Conservation (phyloP, 2,888 invertebrate species). For the Polydesmus complanatus region DNA sequence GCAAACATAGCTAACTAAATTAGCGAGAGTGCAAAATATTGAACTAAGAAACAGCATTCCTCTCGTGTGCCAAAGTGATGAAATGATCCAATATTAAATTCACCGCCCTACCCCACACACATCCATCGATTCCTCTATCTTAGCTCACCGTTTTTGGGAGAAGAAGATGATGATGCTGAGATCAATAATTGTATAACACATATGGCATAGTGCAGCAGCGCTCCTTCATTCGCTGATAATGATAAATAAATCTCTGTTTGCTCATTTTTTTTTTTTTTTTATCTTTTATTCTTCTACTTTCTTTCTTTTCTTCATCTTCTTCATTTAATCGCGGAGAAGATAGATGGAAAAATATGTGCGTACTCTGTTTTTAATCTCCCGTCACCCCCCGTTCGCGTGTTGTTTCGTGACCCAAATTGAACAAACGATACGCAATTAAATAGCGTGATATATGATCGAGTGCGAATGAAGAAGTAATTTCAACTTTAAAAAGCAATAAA, state of each 20-base stretch:
- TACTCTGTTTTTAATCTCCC: too few relatives aligned
- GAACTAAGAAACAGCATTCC: background rate
- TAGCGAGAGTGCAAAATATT: too few relatives aligned
- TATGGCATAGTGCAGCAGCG: background rate
- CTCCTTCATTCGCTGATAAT: background rate
- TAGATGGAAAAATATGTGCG: background rate
- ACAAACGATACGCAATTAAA: background rate
- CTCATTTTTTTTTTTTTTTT: too few relatives aligned
- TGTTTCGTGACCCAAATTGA: too few relatives aligned
- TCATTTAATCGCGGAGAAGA: too few relatives aligned
- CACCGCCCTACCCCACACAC: too few relatives aligned
- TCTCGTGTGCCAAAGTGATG: background rate
- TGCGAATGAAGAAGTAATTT: background rate
- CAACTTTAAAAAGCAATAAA: background rate
- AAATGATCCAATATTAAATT: background rate
- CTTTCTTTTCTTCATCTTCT: too few relatives aligned
- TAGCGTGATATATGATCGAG: background rate
- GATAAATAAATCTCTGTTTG: background rate
- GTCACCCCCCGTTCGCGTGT: too few relatives aligned
- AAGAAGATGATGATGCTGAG: background rate
- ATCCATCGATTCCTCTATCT: background rate
- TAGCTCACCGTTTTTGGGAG: background rate
- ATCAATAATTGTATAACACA: background rate
- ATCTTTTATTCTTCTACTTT: too few relatives aligned
- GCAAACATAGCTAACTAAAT: too few relatives aligned